These are phyloP conservation scores for Noctua comes DNA, from an alignment of 2,888 invertebrate species.

Conservation along the genomic window DNA sequence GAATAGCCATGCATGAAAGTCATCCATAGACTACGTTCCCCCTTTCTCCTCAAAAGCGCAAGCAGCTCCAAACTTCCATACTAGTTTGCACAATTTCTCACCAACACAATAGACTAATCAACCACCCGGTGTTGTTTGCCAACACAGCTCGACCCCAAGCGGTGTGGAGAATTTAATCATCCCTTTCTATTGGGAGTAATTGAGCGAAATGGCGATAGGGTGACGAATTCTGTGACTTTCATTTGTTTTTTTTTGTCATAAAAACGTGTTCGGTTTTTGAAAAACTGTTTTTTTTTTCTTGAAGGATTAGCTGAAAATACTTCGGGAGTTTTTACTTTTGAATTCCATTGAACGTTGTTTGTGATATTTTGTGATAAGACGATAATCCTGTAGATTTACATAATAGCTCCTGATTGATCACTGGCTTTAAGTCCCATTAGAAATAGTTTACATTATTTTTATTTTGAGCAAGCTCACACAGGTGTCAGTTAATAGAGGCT, in stretches of 20 bases:
- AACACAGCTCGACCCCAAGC: slow-evolving; percentile 76
- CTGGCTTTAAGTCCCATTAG: slow-evolving; percentile 5
- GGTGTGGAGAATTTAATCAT: slow-evolving; percentile 71
- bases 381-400: slow-evolving; percentile 28
- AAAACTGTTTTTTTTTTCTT: not conserved
- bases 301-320: not conserved
- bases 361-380: slow-evolving; percentile 19
- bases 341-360: not conserved
- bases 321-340: slow-evolving; percentile 2
- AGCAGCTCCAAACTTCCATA: slow-evolving; percentile 43
- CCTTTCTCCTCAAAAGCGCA: slow-evolving; percentile 56
- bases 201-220: slow-evolving; percentile 41
- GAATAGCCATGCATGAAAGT: slow-evolving; percentile 38
- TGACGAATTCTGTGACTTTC: slow-evolving; percentile 4
- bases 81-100: slow-evolving; percentile 57
- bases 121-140: slow-evolving; percentile 84
- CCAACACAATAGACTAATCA: slow-evolving; percentile 84
- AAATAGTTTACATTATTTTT: slow-evolving; percentile 16
- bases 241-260: slow-evolving; percentile 17
- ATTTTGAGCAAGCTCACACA: slow-evolving; percentile 18
- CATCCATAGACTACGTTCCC: slow-evolving; percentile 16
- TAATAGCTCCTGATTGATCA: slow-evolving; percentile 13
- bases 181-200: slow-evolving; percentile 55
- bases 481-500: not conserved
- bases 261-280: not conserved